A percentile compares a stretch with the other conserved stretches of the same genome.
These are phyloP conservation scores for Cydia amplana DNA, from an alignment of 1,140 invertebrate species.

Conservation along the genomic window DNA sequence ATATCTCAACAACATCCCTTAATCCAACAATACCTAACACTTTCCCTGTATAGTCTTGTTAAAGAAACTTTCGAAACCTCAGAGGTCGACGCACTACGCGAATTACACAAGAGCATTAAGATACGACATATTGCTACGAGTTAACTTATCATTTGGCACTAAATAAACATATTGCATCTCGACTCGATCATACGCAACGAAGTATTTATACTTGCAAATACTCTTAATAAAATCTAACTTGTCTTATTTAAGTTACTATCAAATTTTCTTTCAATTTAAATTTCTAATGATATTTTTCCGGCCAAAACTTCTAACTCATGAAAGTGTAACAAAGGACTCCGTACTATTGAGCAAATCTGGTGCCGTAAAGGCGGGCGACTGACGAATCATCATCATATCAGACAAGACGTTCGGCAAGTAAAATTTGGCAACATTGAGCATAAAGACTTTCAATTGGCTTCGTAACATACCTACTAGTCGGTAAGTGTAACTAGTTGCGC, in stretches of 20 bases:
- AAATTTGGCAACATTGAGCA: conserved; percentile 80
- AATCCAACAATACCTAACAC: conserved; percentile 69
- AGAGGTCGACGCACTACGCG: conserved; percentile 76
- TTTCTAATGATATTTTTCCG: conserved; percentile 66
- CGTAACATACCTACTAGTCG: conserved; percentile 60
- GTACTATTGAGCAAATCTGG: conserved; percentile 70
- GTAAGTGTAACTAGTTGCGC: conserved; percentile 66
- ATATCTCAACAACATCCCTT: conserved; percentile 69
- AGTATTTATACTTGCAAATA: conserved; percentile 65
- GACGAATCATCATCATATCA: conserved; percentile 52
- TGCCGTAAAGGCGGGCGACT: conserved; percentile 44
- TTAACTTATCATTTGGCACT: conserved; percentile 80
- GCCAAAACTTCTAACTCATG: conserved; percentile 58
- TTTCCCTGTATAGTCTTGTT: conserved; percentile 79
- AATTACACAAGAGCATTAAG: conserved; percentile 77
- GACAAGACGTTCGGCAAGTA: conserved; percentile 77
- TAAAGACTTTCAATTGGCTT: conserved; percentile 74
- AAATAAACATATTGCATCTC: conserved; percentile 79
- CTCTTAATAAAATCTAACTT: conserved; percentile 51
- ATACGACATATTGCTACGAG: conserved; percentile 77
- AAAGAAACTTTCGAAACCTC: conserved; percentile 77
- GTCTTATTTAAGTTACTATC: conserved; percentile 63
- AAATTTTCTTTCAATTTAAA: conserved; percentile 55
- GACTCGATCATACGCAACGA: conserved; percentile 74
- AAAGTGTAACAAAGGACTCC: conserved; percentile 55